These are phyloP conservation scores for Orthosia cruda DNA, from an alignment of 2,888 invertebrate species.

Conservation along the genomic window DNA sequence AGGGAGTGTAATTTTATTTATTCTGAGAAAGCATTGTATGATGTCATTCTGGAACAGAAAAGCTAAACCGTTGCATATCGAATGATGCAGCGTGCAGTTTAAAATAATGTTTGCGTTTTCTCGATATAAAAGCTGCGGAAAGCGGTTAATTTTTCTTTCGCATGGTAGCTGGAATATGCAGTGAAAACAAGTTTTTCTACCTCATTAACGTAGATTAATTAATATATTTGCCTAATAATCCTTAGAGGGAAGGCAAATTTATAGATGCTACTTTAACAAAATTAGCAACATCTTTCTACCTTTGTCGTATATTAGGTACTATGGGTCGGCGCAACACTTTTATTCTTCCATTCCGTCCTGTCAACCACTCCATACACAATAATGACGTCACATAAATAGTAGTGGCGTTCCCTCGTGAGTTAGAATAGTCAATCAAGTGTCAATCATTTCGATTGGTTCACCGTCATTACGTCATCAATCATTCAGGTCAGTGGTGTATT, in stretches of 20 bases:
- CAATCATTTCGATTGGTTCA: constrained; percentile 31
- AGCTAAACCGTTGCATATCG: background rate
- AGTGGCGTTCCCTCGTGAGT: background rate
- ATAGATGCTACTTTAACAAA: background rate
- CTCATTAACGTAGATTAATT: constrained; percentile 9
- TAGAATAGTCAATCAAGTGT: constrained; percentile 25
- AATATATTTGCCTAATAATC: background rate
- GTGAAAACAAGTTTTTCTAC: constrained; percentile 2
- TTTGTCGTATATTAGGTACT: background rate
- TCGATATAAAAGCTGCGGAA: background rate
- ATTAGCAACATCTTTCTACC: background rate
- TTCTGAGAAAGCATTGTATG: constrained; percentile 16
- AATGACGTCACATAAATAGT: constrained; percentile 8
- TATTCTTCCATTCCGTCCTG: background rate
- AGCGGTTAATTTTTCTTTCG: background rate
- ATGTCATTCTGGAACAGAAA: constrained; percentile 6
- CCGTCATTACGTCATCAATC: constrained; percentile 48
- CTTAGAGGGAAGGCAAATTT: background rate
- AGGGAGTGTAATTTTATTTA: constrained; percentile 42
- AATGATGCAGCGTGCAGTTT: background rate
- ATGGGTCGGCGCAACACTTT: background rate
- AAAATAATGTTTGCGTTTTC: background rate
- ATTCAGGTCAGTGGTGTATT: constrained; percentile 33
- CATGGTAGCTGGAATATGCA: background rate
- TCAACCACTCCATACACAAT: background rate